Evolutionary conservation across 2,113 vertebrate genomes (phyloP).

Genomic region (Zonotrichia leucophrys): DNA sequence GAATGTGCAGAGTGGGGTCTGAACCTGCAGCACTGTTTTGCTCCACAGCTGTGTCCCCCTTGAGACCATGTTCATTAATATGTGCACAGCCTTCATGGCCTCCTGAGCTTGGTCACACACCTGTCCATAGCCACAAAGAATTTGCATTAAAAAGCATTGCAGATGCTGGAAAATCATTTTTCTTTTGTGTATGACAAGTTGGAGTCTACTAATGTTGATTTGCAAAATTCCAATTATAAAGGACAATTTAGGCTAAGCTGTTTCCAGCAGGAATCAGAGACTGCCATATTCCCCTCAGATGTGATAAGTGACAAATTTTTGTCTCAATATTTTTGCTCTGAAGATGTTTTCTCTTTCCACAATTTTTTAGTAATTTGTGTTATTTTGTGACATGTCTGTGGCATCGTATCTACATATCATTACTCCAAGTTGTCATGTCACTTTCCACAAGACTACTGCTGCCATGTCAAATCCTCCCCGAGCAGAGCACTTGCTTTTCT

Average conservation of each 20-base stretch:
- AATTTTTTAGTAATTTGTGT: conserved; percentile 15
- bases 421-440: conserved; percentile 41
- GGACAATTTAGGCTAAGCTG: neutral
- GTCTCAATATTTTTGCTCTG: conserved; percentile 24
- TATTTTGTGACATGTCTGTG: conserved; percentile 1
- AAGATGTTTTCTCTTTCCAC: neutral
- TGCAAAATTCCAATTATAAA: neutral
- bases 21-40: neutral
- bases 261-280: neutral
- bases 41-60: neutral
- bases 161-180: neutral
- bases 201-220: neutral
- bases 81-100: neutral
- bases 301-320: neutral
- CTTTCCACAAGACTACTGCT: conserved; percentile 41
- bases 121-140: neutral
- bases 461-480: conserved; percentile 20
- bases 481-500: conserved; percentile 26
- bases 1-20: neutral
- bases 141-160: neutral
- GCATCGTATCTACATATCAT: conserved; percentile 9
- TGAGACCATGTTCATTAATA: neutral
- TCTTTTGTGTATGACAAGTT: neutral
- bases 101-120: neutral
- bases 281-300: neutral